These are phyloP conservation scores for Falco biarmicus DNA, from an alignment of 2,797 vertebrate genomes.

Conservation along the genomic window DNA sequence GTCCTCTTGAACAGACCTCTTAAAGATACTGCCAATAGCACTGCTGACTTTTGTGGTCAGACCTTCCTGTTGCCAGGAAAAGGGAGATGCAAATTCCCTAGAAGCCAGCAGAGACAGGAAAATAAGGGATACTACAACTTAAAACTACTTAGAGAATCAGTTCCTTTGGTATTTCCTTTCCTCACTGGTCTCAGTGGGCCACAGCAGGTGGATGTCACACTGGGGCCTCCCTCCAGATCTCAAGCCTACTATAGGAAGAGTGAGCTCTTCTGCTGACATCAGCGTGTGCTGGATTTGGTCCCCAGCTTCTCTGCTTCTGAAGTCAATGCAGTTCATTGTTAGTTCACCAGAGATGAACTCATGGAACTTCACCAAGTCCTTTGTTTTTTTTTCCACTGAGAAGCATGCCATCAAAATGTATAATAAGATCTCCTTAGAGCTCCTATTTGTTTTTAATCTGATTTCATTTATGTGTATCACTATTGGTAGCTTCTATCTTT, in stretches of 20 bases:
- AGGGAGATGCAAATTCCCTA: neutral
- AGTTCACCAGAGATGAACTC: constrained; percentile 28
- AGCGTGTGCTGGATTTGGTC: neutral
- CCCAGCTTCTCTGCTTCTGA: neutral
- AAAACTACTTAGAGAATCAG: neutral
- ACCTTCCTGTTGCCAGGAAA: neutral
- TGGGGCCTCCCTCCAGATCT: neutral
- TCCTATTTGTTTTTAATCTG: neutral
- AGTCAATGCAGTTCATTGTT: neutral
- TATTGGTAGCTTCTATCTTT: neutral
- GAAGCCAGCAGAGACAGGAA: neutral
- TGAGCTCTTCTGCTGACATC: neutral
- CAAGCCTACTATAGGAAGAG: neutral
- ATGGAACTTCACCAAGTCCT: constrained; percentile 2
- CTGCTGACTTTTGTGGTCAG: neutral
- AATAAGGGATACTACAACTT: neutral
- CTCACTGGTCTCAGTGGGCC: neutral
- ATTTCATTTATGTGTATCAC: neutral
- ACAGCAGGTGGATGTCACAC: accelerated
- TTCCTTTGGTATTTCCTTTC: neutral
- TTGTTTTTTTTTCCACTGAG: constrained; percentile 4
- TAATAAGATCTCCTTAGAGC: neutral
- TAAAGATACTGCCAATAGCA: neutral
- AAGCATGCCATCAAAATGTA: neutral
- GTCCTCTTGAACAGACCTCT: too few species aligned